phyloP scores from a whole-genome alignment of 37 sponge, comb jelly and placozoan genomes.

The Tethya wilhelma region DNA sequence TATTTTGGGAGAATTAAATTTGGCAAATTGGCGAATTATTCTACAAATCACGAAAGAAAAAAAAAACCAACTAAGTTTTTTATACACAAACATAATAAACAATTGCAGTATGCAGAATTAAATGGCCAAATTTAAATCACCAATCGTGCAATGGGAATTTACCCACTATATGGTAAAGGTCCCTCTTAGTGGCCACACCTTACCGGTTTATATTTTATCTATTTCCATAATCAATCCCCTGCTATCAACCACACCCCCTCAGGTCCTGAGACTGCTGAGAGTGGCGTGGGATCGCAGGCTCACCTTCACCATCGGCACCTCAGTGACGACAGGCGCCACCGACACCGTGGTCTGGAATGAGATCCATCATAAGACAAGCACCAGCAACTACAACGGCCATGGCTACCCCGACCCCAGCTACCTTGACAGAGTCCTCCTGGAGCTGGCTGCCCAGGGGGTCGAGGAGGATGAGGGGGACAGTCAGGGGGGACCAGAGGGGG shows the following conservation, averaged over 20 bases:
- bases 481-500: not conserved
- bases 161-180: no score
- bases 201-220: no score
- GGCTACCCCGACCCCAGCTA: conserved; percentile 98
- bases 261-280: conserved; percentile 86
- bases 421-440: conserved; percentile 85
- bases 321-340: conserved; percentile 84
- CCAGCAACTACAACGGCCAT: conserved; percentile 76
- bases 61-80: no score
- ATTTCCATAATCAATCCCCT: no score
- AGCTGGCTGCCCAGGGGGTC: conserved; percentile 94
- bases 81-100: no score
- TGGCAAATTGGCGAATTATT: no score
- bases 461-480: conserved; percentile 30
- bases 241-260: not conserved
- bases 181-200: no score
- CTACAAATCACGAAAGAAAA: no score
- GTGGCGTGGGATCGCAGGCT: conserved; percentile 92
- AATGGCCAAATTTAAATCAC: no score
- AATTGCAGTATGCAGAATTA: no score
- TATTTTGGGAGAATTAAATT: not conserved
- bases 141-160: no score
- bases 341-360: conserved; percentile 98
- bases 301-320: conserved; percentile 96
- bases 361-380: conserved; percentile 98